These are phyloP conservation scores for Holacanthus passer DNA, from an alignment of 2,113 vertebrate genomes.

Conservation along the genomic window DNA sequence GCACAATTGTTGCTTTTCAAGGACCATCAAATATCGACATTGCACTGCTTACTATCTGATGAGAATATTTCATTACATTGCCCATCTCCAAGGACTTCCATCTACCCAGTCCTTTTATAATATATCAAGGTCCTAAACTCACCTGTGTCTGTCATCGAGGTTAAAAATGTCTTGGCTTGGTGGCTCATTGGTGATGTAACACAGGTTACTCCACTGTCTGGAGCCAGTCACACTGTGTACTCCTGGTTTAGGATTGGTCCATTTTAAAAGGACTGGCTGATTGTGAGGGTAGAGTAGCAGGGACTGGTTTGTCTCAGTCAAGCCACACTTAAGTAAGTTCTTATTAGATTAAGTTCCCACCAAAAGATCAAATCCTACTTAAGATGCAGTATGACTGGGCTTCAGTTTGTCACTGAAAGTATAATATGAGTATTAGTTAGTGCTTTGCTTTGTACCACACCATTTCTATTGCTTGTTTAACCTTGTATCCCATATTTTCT, in stretches of 20 bases:
- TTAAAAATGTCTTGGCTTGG: constrained; percentile 44
- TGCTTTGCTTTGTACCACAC: neutral
- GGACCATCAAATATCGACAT: neutral
- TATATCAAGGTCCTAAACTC: constrained; percentile 21
- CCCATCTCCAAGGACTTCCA: neutral
- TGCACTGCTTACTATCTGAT: neutral
- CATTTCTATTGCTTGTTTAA: constrained; percentile 2
- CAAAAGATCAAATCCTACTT: constrained; percentile 5
- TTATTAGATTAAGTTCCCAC: neutral
- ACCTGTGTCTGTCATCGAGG: constrained; percentile 11
- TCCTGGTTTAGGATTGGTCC: constrained; percentile 26
- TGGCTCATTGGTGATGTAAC: constrained; percentile 56
- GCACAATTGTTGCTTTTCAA: neutral
- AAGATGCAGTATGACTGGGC: neutral
- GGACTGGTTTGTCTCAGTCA: constrained; percentile 2
- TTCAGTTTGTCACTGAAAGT: constrained; percentile 12
- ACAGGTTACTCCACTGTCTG: constrained; percentile 45
- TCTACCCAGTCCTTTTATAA: constrained; percentile 20
- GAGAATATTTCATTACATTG: neutral
- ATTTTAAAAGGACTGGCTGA: constrained; percentile 4
- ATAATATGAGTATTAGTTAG: neutral
- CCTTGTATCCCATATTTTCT: constrained; percentile 23
- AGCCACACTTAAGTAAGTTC: neutral
- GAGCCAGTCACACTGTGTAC: constrained; percentile 13
- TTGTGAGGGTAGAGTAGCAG: neutral